These are phyloP conservation scores for Solenopsis fugax DNA, from an alignment of 1,140 invertebrate species.

Conservation along the genomic window DNA sequence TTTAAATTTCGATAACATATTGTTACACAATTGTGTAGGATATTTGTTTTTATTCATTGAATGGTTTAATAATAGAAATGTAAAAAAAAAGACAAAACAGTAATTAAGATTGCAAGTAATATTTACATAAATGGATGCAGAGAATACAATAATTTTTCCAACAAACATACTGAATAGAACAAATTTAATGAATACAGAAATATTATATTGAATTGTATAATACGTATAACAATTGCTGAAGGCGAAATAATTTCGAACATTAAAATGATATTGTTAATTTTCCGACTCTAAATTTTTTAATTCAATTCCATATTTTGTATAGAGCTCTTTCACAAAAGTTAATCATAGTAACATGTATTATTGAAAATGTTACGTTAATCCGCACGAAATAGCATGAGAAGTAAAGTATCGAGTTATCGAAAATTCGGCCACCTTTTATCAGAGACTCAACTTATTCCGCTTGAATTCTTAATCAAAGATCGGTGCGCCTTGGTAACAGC, in stretches of 20 bases:
- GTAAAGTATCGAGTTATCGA: constrained; percentile 43
- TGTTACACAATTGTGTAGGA: not conserved
- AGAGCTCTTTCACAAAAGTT: not conserved
- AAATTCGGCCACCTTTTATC: constrained; percentile 67
- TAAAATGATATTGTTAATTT: not conserved
- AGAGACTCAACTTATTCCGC: constrained; percentile 77
- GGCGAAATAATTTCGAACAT: constrained; percentile 10
- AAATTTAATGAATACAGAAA: constrained; percentile 4
- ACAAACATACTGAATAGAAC: not conserved
- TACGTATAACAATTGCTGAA: not conserved
- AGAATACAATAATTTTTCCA: not conserved
- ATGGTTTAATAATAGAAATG: not conserved
- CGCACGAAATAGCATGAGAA: not conserved
- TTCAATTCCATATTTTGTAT: constrained; percentile 2
- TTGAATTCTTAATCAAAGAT: constrained; percentile 77
- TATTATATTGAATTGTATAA: not conserved
- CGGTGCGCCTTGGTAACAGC: constrained; percentile 56
- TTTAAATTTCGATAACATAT: constrained; percentile 12
- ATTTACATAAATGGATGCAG: not conserved
- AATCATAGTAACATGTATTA: constrained; percentile 6
- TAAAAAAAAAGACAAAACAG: not conserved
- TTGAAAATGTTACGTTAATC: constrained; percentile 25
- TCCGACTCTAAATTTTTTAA: not conserved
- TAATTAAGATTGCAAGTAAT: not conserved
- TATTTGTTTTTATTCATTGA: too few species aligned